phyloP scores from a whole-genome alignment of 2,888 invertebrate genomes.

The Autographa pulchrina region DNA sequence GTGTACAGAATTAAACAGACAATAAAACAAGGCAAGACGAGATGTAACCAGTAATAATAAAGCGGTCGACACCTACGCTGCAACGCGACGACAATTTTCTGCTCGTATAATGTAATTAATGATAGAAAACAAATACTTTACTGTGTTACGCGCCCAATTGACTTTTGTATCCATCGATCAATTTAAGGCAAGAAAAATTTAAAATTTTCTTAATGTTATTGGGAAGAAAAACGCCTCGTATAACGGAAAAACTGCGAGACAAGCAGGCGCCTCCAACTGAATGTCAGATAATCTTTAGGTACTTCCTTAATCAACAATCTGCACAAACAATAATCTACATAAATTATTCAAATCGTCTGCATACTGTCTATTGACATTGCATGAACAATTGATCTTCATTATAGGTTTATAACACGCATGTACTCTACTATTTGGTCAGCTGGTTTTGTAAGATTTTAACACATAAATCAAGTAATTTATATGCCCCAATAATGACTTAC shows the following conservation, averaged over 20 bases:
- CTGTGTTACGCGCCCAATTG: constrained; percentile 8
- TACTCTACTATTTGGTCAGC: not conserved
- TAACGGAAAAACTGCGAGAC: constrained; percentile 47
- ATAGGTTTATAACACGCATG: not conserved
- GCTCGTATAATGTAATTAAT: constrained; percentile 17
- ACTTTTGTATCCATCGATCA: not conserved
- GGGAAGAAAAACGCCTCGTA: constrained; percentile 21
- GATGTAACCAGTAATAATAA: constrained; percentile 70
- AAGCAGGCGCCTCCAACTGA: constrained; percentile 27
- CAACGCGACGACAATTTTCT: constrained; percentile 16
- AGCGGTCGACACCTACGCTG: constrained; percentile 46
- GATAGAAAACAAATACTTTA: not conserved
- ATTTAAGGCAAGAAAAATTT: not conserved
- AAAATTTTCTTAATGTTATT: constrained; percentile 9
- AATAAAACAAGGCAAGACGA: constrained; percentile 71
- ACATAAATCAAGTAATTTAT: not conserved
- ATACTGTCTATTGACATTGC: constrained; percentile 3
- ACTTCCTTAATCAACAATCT: constrained; percentile 2
- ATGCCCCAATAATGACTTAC: constrained; percentile 61
- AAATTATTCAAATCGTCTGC: not conserved
- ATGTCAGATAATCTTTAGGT: constrained; percentile 6
- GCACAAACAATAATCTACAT: not conserved
- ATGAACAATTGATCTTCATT: constrained; percentile 9
- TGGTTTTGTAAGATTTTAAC: not conserved
- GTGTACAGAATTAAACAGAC: constrained; percentile 79